Conservation (phyloP, 2,888 invertebrate genomes). For the Ectropis crepuscularia region DNA sequence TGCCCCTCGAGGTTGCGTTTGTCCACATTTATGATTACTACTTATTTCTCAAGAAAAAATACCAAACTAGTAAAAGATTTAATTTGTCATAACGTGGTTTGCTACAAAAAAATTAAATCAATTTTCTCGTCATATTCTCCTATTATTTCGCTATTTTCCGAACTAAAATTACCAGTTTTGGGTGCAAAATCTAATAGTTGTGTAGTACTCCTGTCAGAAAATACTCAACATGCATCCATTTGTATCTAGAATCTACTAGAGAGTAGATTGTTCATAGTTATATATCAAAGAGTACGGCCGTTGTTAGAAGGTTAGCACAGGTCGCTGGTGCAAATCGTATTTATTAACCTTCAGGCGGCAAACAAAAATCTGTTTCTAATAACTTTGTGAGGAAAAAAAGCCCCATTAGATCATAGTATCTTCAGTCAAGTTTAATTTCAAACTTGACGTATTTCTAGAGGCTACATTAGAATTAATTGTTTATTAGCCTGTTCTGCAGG, state of each 20-base stretch:
- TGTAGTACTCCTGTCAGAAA: too few relatives aligned
- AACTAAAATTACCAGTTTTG: too few relatives aligned
- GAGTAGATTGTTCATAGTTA: not conserved
- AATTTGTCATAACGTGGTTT: not conserved
- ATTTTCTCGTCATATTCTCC: too few relatives aligned
- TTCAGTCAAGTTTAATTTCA: not conserved
- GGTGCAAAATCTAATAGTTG: too few relatives aligned
- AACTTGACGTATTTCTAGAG: too few relatives aligned
- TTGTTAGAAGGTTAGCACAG: not conserved
- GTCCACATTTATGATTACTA: slow-evolving; percentile 6
- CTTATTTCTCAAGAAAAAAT: slow-evolving; percentile 7
- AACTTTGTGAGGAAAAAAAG: too few relatives aligned
- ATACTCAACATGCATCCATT: not conserved
- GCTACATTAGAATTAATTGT: too few relatives aligned
- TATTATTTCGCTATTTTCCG: too few relatives aligned
- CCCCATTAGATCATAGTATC: too few relatives aligned
- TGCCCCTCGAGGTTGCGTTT: slow-evolving; percentile 1
- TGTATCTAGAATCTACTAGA: not conserved
- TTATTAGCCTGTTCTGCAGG: too few relatives aligned
- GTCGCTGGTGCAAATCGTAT: slow-evolving; percentile 13
- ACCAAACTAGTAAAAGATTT: not conserved
- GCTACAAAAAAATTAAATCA: not conserved
- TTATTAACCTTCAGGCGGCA: slow-evolving; percentile 13
- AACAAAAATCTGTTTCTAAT: not conserved
- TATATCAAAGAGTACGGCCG: not conserved